Base-by-base conservation (phyloP, 1,140 invertebrate genomes). In the Drosophila arawakana region DNA sequence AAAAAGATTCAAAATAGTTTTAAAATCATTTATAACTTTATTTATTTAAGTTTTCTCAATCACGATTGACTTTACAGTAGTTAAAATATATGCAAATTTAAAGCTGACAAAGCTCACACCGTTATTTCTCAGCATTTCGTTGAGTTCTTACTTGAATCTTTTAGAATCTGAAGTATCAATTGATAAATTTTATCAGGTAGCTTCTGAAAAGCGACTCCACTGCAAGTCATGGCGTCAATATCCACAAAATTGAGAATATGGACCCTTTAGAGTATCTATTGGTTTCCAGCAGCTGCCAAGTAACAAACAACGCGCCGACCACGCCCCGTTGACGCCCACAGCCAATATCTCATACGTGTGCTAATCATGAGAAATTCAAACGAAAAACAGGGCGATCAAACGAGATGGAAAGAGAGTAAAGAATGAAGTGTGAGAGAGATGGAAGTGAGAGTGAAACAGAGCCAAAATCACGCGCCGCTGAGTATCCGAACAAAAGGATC, bases 291-390 rank as follows among this genome's bases (percentile, higher is more conserved):
- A 76, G 80, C 83, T 86, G 83, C 62, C 73, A 80, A 67, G 57
- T 37, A 67, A 43, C 39, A 67, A 69, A 72, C 73, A 34, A 67
- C 13, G 30, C 30, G 30, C 30, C 34, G 34, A 49, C 50, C 80
- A 88, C 84, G 84, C 80, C 84, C 68, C 63, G 43, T 66, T 34
- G 68, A 62, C 55, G 61, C 76, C 72, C 60, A 47, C 47, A 71
- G 74, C 30, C 37, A 66, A 67, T 69, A 52, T 63, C 62, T 71
- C 57, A 78, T 88, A 88, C 77, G 80, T 88, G 83, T 88, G 83
- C 83, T 86, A 86, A 86, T 86, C 83, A 88, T 83, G 67, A 79
- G 76, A 86, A 88, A 86, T 88, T 86, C 83, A 88, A 77, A 73
- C 73, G 66, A 80, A 83, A 84, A 68, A 25, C 67, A 70, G 46